Evolutionary conservation across 1,140 invertebrate genomes (phyloP), one percentile per base, ranked within the genome.

Genomic region (Pantala flavescens): DNA sequence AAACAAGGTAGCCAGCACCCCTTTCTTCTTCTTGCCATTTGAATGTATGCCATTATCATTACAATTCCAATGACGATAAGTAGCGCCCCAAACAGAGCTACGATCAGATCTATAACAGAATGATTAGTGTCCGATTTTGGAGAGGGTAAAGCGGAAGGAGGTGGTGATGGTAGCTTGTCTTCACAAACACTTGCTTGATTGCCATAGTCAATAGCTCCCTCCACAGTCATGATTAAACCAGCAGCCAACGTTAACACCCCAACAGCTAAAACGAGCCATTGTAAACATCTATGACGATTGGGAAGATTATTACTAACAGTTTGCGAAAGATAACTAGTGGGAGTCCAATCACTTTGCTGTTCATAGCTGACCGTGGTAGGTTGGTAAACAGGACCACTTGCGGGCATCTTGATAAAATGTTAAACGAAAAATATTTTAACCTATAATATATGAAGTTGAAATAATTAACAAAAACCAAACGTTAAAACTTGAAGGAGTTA

Each of bases 281-380:
- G 76, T 78, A 86, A 77, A 80, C 84, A 83, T 71, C 82, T 77
- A 78, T 81, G 78, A 79, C 83, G 78, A 80, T 84, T 83, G 82
- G 84, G 76, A 77, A 80, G 82, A 78, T 81, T 84, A 78, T 14
- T 55, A 42, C 84, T 83, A 77, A 87, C 83, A 43, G 84, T 82
- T 23, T 85, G 84, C 74, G 84, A 85, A 78, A 87, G 83, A 80
- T 87, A 87, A 78, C 85, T 86, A 78, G 87, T 86, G 14, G 86
- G 86, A 77, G 84, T 84, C 83, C 84, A 84, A 74, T 84, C 74
- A 28, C 43, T 82, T 78, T 86, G 86, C 76, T 84, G 86, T 79
- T 89, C 88, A 80, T 90, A 90, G 73, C 88, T 88, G 55, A 90
- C 88, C 75, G 89, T 90, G 71, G 89, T 90, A 0, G 89, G 88